Conservation (phyloP, 2,888 invertebrate genomes). For the Lepas anatifera region DNA sequence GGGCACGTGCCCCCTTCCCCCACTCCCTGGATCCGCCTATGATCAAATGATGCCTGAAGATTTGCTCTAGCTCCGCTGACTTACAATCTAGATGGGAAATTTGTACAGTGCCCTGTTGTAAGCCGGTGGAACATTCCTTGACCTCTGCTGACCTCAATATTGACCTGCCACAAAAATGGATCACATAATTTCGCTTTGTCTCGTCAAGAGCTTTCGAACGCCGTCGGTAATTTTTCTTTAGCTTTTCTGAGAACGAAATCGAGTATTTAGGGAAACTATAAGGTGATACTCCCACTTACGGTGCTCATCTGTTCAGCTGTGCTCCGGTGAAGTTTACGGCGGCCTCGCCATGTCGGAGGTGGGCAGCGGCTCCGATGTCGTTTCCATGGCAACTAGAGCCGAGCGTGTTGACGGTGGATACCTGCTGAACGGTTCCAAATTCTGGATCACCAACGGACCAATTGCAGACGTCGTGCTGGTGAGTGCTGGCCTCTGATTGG, state of each 20-base stretch:
- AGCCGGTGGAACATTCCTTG: no score
- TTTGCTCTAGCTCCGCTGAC: no score
- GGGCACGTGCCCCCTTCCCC: no score
- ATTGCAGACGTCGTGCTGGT: slow-evolving; percentile 89
- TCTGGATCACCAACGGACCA: slow-evolving; percentile 98
- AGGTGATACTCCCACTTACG: not conserved
- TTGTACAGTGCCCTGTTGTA: no score
- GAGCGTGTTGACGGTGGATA: slow-evolving; percentile 83
- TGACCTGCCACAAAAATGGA: no score
- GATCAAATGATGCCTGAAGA: no score
- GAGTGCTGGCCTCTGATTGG: no score
- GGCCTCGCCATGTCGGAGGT: slow-evolving; percentile 95
- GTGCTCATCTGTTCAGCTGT: slow-evolving; percentile 46
- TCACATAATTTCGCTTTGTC: no score
- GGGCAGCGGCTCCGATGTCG: slow-evolving; percentile 86
- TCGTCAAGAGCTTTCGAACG: no score
- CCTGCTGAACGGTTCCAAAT: slow-evolving; percentile 88
- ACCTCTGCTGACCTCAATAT: no score
- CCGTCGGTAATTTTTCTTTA: not conserved
- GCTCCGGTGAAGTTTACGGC: slow-evolving; percentile 85
- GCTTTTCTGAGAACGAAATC: not conserved
- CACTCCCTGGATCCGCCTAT: no score
- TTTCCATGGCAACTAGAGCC: slow-evolving; percentile 84
- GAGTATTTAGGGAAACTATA: not conserved
- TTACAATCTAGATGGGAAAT: not conserved